Evolutionary conservation across 2,113 vertebrate genomes (phyloP), one percentile per base, ranked within the genome.

Genomic region (Indicator indicator): DNA sequence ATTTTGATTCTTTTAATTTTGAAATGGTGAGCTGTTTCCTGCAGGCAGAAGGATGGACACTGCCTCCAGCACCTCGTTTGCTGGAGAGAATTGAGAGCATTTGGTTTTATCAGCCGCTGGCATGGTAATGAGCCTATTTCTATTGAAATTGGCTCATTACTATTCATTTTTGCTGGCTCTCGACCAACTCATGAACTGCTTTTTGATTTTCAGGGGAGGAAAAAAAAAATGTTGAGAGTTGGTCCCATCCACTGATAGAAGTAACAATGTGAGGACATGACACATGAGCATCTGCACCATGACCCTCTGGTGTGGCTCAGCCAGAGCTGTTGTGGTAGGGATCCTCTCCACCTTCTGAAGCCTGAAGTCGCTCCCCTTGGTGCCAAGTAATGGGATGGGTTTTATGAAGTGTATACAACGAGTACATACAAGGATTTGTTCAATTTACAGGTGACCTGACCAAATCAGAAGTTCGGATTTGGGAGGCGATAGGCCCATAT

Each of bases 61-160:
- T 97, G 96, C 94, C 96, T 97, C 96, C 93, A 96, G 96, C 95
- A 97, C 96, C 95, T 98, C 96, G 74, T 93, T 97, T 97, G 94
- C 88, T 96, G 89, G 95, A 97, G 97, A 97, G 96, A 97, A 97
- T 94, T 89, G 94, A 97, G 94, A 98, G 96, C 97, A 97, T 97
- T 98, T 98, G 97, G 97, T 97, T 98, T 98, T 97, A 97, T 98
- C 97, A 98, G 95, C 97, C 95, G 64, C 92, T 96, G 97, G 96
- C 95, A 97, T 96, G 94, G 97, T 97, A 98, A 98, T 98, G 97
- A 97, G 94, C 95, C 94, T 97, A 96, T 98, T 98, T 97, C 97
- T 97, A 97, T 98, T 97, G 97, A 97, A 98, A 98, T 97, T 97
- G 95, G 94, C 93, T 98, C 96, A 97, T 98, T 97, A 97, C 97